Percentiles rank a stretch among this genome's conserved stretches.
These are phyloP conservation scores for Drosophila neonasuta DNA, from an alignment of 2,888 invertebrate species.

Conservation along the genomic window DNA sequence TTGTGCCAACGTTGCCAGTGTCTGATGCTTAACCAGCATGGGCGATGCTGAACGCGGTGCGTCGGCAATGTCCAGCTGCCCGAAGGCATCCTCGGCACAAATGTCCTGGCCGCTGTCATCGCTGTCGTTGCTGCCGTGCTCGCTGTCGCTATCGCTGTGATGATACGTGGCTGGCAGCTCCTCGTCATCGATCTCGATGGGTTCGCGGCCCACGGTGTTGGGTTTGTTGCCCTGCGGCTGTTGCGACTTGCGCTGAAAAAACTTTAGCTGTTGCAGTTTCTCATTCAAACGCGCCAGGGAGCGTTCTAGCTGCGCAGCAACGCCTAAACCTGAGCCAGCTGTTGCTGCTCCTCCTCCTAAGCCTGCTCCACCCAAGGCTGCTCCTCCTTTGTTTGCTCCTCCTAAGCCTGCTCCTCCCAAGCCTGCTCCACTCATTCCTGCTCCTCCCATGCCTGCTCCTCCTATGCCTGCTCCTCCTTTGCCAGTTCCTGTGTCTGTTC, in stretches of 20 bases:
- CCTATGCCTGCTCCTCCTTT: slow-evolving; percentile 26
- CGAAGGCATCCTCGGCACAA: slow-evolving; percentile 47
- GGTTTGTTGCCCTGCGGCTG: slow-evolving; percentile 33
- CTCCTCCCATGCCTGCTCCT: neutral
- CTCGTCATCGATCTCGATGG: slow-evolving; percentile 61
- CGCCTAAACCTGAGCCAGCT: neutral
- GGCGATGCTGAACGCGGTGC: neutral
- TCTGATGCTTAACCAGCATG: slow-evolving; percentile 32
- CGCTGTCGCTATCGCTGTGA: slow-evolving; percentile 57
- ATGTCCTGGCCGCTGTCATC: slow-evolving; percentile 44
- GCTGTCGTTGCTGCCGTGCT: slow-evolving; percentile 21
- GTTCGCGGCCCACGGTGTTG: slow-evolving; percentile 47
- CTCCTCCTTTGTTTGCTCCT: no score
- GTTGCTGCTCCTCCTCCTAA: slow-evolving; percentile 46
- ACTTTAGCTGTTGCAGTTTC: slow-evolving; percentile 75
- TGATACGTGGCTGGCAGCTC: slow-evolving; percentile 64
- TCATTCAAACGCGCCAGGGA: slow-evolving; percentile 76
- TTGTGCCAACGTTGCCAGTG: slow-evolving; percentile 48
- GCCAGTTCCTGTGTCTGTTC: slow-evolving; percentile 56
- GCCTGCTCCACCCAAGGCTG: slow-evolving; percentile 9
- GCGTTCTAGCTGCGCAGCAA: slow-evolving; percentile 56
- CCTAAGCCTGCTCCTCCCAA: no score
- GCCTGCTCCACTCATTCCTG: slow-evolving; percentile 34
- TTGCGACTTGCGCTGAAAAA: slow-evolving; percentile 49
- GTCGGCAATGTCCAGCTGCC: slow-evolving; percentile 18